Base-by-base conservation (phyloP, 2,888 invertebrate genomes). In the Acleris laterana region DNA sequence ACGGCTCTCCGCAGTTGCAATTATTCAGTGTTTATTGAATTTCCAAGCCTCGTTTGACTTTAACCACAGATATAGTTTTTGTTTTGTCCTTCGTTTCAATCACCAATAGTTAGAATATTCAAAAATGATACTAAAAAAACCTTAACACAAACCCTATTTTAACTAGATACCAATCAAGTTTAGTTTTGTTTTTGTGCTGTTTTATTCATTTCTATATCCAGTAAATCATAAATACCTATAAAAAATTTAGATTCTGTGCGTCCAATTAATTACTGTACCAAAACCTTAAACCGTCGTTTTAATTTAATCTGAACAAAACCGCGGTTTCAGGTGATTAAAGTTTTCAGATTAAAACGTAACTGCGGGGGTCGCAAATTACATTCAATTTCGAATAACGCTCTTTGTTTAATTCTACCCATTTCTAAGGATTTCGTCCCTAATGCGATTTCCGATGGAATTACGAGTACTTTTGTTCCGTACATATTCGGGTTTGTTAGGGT, bases 391-490 rank as follows among this genome's bases (percentile, higher is more conserved):
- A 81, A 81, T 78, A 78, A 73, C 76, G 70, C 64, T 73, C 70
- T 73, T 71, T 78, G 79, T 82, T 82, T 81, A 83, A 85, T 87
- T 76, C 76, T 64, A 75, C 78, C 78, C 81, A 82, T 83, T 84
- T 78, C 71, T 73, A 75, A 79, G 46, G 16, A 57, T 57, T 57
- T 46, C 51, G 46, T 6, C 79, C 79, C 63, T 48, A 22, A 42
- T 48, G 56, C 51, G 60, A 49, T 32, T 60, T 28, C 52, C 53
- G 25, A 16, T 17, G 22, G 44, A 57, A 57, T 57, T 25, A 25
- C n/a, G n/a, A n/a, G n/a, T n/a, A n/a, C 57, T 57, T 57, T 62
- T 59, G 59, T 59, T 62, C 53, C 16, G 22, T 13, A 38, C n/a
- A n/a, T 57, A 48, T 59, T 59, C 52, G 48, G 38, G 42, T 59